phyloP scores from a whole-genome alignment of 2,113 vertebrate genomes.

The Scortum barcoo region DNA sequence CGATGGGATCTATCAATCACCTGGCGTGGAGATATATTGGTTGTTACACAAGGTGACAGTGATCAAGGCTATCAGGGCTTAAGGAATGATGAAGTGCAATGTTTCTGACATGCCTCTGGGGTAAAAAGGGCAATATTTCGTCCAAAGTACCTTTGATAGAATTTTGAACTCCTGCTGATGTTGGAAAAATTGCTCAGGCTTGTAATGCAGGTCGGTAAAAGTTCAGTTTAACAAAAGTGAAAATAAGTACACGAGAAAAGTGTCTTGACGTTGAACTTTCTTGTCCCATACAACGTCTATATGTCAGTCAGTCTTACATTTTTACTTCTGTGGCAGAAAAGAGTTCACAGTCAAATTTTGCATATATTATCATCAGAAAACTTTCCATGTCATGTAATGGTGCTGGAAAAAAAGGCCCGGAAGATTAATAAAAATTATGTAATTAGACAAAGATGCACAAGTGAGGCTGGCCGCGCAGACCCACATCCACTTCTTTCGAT shows the following conservation, averaged over 20 bases:
- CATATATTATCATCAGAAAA: background rate
- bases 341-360: no score
- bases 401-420: background rate
- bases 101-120: conserved; percentile 17
- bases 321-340: background rate
- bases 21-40: conserved; percentile 36
- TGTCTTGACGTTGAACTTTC: background rate
- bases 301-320: background rate
- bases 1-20: conserved; percentile 60
- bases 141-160: background rate
- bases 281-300: background rate
- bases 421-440: background rate
- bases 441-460: background rate
- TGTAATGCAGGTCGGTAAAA: background rate
- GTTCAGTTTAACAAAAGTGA: background rate
- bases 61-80: conserved; percentile 48
- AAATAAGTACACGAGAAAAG: background rate
- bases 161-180: conserved; percentile 19
- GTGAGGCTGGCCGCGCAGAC: background rate
- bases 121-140: conserved; percentile 1
- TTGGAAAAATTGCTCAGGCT: background rate
- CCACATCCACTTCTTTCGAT: background rate
- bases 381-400: background rate
- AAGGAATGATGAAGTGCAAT: conserved; percentile 32
- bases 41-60: conserved; percentile 47